phyloP scores from a whole-genome alignment of 2,797 vertebrate species.

The Vipera ursinii region DNA sequence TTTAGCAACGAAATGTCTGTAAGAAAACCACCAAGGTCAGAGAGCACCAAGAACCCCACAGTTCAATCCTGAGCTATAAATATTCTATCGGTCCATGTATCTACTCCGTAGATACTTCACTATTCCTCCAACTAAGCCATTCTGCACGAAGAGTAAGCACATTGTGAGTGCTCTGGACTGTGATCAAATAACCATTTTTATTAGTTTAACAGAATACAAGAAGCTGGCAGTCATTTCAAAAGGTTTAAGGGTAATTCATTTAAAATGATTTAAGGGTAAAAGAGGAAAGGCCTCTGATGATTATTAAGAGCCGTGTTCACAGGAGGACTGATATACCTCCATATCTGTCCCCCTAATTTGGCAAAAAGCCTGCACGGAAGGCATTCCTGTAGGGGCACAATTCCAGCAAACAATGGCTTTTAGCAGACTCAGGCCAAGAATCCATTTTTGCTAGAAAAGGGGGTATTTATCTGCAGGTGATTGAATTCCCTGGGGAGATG shows the following conservation, averaged over 20 bases:
- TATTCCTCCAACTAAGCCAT: not conserved
- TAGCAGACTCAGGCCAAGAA: not conserved
- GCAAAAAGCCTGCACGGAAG: not conserved
- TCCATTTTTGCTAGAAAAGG: not conserved
- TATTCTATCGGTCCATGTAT: not conserved
- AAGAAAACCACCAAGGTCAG: not conserved
- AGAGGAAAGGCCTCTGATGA: no score
- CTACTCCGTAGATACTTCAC: not conserved
- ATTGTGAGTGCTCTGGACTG: not conserved
- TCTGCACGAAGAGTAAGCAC: not conserved
- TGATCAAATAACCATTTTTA: not conserved
- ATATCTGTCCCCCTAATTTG: not conserved
- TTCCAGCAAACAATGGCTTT: not conserved
- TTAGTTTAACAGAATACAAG: not conserved
- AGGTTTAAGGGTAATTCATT: not conserved
- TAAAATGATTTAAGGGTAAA: not conserved
- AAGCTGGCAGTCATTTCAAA: not conserved
- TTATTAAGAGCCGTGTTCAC: not conserved
- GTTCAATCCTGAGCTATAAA: not conserved
- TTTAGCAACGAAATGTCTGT: not conserved
- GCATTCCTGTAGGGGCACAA: not conserved
- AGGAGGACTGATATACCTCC: not conserved
- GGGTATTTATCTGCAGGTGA: not conserved
- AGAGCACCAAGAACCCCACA: not conserved
- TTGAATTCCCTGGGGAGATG: not conserved